phyloP scores from a whole-genome alignment of 2,888 invertebrate species.

The Xestoiulus laeticollis region DNA sequence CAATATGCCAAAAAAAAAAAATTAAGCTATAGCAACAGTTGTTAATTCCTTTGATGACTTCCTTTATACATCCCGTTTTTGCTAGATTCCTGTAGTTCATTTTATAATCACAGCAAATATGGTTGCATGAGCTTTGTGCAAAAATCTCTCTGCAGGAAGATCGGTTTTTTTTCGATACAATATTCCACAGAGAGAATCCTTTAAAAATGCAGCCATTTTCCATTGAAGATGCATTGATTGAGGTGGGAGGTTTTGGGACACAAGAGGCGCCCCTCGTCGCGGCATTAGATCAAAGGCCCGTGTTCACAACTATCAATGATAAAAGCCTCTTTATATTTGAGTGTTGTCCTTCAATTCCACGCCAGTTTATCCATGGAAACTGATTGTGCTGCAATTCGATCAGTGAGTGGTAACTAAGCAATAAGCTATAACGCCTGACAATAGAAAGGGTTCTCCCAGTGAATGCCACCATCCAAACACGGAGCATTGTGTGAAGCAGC shows the following conservation, averaged over 20 bases:
- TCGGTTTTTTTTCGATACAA: not conserved
- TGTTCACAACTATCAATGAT: conserved; percentile 40
- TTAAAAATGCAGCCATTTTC: conserved; percentile 13
- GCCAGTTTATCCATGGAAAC: conserved; percentile 43
- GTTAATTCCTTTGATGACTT: no score
- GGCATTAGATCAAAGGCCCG: conserved; percentile 16
- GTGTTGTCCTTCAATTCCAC: conserved; percentile 43
- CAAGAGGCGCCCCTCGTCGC: conserved; percentile 24
- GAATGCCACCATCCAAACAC: conserved; percentile 29
- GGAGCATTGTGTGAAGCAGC: not conserved
- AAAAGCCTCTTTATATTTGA: conserved; percentile 43
- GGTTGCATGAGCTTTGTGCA: not conserved
- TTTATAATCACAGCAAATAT: not conserved
- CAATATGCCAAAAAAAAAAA: no score
- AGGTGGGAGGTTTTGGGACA: conserved; percentile 14
- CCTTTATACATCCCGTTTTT: no score
- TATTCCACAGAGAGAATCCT: not conserved
- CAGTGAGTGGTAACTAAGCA: conserved; percentile 41
- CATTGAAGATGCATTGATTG: conserved; percentile 23
- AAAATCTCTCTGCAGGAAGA: not conserved
- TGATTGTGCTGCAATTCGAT: conserved; percentile 43
- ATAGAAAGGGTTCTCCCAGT: conserved; percentile 38
- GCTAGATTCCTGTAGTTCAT: not conserved
- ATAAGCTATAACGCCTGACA: conserved; percentile 31
- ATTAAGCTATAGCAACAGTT: no score